These are phyloP conservation scores for Orius insidiosus DNA, from an alignment of 1,140 invertebrate species.

Conservation along the genomic window DNA sequence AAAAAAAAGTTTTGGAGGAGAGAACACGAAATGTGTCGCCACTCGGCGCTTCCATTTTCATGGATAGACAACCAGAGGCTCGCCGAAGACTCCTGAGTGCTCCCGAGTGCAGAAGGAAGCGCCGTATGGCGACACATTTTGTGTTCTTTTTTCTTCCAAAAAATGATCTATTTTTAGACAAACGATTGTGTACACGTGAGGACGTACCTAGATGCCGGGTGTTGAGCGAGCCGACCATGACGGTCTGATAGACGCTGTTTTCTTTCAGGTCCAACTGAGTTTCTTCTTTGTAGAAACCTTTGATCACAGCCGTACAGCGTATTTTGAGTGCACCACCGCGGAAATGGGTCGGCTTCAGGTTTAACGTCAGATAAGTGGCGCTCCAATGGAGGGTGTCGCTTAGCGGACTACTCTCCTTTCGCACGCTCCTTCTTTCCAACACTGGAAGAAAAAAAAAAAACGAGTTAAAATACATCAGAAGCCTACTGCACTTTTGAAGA, in stretches of 20 bases:
- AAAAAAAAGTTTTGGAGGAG: too few relatives aligned
- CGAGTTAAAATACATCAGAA: too few relatives aligned
- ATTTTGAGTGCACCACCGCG: constrained; percentile 1
- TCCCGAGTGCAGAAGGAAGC: too few relatives aligned
- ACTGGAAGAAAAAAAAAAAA: constrained; percentile 13
- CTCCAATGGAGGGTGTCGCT: constrained; percentile 11
- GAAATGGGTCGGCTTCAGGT: constrained; percentile 13
- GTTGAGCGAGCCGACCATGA: constrained; percentile 12
- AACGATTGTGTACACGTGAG: too few relatives aligned
- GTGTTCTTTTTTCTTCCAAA: too few relatives aligned
- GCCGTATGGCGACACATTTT: too few relatives aligned
- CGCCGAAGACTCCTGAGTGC: too few relatives aligned
- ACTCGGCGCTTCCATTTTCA: too few relatives aligned
- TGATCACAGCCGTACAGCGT: constrained; percentile 11
- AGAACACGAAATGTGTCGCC: too few relatives aligned
- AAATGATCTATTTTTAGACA: too few relatives aligned
- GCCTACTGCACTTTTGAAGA: too few relatives aligned
- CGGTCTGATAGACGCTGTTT: constrained; percentile 9
- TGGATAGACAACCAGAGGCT: too few relatives aligned
- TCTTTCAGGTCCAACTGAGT: constrained; percentile 5
- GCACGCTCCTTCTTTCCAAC: constrained; percentile 14
- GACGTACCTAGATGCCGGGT: constrained; percentile 7
- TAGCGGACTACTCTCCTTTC: constrained; percentile 12
- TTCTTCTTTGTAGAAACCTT: constrained; percentile 12
- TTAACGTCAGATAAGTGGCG: constrained; percentile 10